A percentile compares a stretch with the other conserved stretches of the same genome.
phyloP scores from a whole-genome alignment of 2,888 invertebrate species.

The Pogonocherus hispidulus region DNA sequence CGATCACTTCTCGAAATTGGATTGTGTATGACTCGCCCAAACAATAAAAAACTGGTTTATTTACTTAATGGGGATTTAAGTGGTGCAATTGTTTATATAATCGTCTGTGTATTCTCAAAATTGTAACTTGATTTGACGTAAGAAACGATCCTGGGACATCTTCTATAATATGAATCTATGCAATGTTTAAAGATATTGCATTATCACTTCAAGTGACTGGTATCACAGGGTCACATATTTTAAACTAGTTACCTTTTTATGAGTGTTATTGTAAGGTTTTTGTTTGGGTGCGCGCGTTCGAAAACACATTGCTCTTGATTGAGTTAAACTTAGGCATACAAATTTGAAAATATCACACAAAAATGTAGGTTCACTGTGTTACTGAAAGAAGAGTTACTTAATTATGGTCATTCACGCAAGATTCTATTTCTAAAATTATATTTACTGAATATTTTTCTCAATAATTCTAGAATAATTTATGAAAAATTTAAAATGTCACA shows the following conservation, averaged over 20 bases:
- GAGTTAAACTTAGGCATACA: too few relatives aligned
- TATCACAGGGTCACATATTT: neutral
- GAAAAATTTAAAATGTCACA: too few relatives aligned
- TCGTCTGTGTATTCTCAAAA: neutral
- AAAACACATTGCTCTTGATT: too few relatives aligned
- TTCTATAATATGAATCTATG: neutral
- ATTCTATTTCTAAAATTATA: too few relatives aligned
- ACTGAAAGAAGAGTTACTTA: too few relatives aligned
- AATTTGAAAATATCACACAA: too few relatives aligned
- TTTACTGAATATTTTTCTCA: too few relatives aligned
- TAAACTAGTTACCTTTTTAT: neutral
- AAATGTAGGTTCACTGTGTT: too few relatives aligned
- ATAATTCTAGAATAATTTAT: too few relatives aligned
- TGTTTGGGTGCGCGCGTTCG: neutral
- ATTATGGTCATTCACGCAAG: too few relatives aligned
- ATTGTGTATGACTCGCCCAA: neutral
- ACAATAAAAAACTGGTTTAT: slow-evolving; percentile 9
- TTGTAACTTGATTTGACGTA: neutral
- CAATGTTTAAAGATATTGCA: neutral
- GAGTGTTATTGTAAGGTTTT: neutral
- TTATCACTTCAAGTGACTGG: slow-evolving; percentile 1
- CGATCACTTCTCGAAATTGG: neutral
- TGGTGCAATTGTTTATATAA: neutral
- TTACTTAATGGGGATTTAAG: neutral
- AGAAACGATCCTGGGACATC: neutral